Conservation (phyloP, 53 echinoderm and acorn worm genomes). For the Luidia sarsii region DNA sequence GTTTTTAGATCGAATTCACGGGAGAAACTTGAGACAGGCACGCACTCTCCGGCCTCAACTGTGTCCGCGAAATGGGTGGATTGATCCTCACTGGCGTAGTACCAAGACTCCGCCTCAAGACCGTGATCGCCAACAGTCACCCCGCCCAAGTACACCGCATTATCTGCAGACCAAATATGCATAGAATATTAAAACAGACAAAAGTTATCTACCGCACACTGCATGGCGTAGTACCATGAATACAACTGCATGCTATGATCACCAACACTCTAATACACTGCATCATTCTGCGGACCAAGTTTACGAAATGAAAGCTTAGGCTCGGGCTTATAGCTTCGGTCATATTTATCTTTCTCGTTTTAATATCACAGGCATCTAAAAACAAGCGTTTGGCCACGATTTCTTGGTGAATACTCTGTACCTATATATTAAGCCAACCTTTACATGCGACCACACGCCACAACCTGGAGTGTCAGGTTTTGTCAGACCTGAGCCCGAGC, state of each 20-base stretch:
- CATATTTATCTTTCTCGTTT: neutral
- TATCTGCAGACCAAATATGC: neutral
- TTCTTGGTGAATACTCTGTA: too few relatives aligned
- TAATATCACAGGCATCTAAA: too few relatives aligned
- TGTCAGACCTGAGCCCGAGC: too few relatives aligned
- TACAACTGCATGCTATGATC: neutral
- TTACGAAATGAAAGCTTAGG: too few relatives aligned
- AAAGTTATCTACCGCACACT: neutral
- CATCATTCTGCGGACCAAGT: neutral
- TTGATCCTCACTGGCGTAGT: neutral
- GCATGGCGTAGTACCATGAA: neutral
- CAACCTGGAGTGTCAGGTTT: too few relatives aligned
- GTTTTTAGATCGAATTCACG: neutral
- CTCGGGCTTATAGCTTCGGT: neutral
- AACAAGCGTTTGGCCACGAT: too few relatives aligned
- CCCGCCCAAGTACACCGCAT: neutral
- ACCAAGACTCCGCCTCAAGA: neutral
- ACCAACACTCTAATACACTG: neutral
- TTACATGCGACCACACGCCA: neutral
- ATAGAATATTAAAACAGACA: neutral
- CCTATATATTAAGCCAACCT: too few relatives aligned
- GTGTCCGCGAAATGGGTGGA: neutral
- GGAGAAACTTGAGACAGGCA: neutral
- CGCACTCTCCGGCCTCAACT: neutral
- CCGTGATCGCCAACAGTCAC: slow-evolving; percentile 1